Evolutionary conservation across 2,888 invertebrate species (phyloP).

Genomic region (Nephrotoma guestfalica): DNA sequence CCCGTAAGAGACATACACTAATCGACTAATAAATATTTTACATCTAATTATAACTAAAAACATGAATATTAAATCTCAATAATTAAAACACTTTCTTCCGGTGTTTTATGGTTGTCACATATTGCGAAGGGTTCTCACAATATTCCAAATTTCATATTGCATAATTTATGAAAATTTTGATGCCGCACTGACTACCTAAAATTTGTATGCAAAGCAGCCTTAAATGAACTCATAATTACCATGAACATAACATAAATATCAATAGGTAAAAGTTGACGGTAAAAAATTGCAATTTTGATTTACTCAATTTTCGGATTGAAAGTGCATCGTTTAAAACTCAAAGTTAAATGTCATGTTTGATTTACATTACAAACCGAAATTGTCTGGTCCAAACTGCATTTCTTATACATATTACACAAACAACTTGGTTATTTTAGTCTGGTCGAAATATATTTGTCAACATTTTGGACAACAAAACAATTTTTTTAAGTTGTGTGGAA

Average conservation of each 20-base stretch:
- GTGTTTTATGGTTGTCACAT: not conserved
- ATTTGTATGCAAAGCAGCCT: not conserved
- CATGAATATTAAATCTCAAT: not conserved
- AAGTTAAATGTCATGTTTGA: not conserved
- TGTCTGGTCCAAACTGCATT: not conserved
- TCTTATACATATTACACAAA: not conserved
- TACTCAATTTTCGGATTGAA: not conserved
- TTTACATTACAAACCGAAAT: not conserved
- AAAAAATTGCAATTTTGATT: not conserved
- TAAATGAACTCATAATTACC: not conserved
- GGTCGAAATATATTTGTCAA: not conserved
- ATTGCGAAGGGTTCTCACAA: not conserved
- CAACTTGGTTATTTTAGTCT: not conserved
- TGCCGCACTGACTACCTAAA: not conserved
- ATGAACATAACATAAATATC: not conserved
- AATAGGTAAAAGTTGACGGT: not conserved
- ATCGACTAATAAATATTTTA: too few species aligned
- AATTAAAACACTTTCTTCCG: not conserved
- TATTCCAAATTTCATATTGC: not conserved
- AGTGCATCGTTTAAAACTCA: not conserved
- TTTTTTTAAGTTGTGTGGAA: not conserved
- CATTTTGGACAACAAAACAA: not conserved
- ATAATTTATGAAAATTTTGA: not conserved
- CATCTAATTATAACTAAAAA: not conserved
- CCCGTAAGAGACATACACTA: too few species aligned